Evolutionary conservation across 2,797 vertebrate species (phyloP).

Genomic region (Esox masquinongy): DNA sequence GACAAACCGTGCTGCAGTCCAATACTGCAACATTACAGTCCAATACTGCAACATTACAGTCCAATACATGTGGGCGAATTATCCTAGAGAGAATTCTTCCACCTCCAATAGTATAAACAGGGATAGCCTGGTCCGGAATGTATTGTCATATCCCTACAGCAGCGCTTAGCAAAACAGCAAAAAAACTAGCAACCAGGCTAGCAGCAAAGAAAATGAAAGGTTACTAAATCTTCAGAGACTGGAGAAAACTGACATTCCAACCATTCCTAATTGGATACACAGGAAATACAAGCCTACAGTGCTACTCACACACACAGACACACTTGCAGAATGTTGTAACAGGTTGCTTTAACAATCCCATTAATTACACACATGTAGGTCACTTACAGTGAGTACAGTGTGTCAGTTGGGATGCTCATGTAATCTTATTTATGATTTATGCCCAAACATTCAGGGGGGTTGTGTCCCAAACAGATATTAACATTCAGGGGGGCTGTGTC

Average conservation of each 20-base stretch:
- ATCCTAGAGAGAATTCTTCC: slow-evolving; percentile 46
- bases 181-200: not conserved
- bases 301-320: slow-evolving; percentile 19
- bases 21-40: slow-evolving; percentile 18
- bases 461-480: not conserved
- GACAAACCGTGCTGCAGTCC: not conserved
- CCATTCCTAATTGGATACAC: slow-evolving; percentile 74
- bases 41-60: slow-evolving; percentile 12
- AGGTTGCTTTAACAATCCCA: not conserved
- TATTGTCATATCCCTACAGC: not conserved
- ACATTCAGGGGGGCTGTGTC: not conserved
- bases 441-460: not conserved
- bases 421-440: not conserved
- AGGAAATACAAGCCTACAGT: slow-evolving; percentile 69
- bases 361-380: not conserved
- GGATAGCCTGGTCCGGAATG: not conserved
- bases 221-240: slow-evolving; percentile 64
- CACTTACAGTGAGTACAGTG: not conserved
- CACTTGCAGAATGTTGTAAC: too few relatives aligned
- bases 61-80: slow-evolving; percentile 18
- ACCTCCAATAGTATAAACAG: slow-evolving; percentile 35
- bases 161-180: not conserved
- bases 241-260: slow-evolving; percentile 69
- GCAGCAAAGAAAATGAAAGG: slow-evolving; percentile 49
- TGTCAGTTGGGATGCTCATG: not conserved